Evolutionary conservation across 2,113 vertebrate genomes (phyloP), one percentile per base, ranked within the genome.

Genomic region (Empidonax alnorum): DNA sequence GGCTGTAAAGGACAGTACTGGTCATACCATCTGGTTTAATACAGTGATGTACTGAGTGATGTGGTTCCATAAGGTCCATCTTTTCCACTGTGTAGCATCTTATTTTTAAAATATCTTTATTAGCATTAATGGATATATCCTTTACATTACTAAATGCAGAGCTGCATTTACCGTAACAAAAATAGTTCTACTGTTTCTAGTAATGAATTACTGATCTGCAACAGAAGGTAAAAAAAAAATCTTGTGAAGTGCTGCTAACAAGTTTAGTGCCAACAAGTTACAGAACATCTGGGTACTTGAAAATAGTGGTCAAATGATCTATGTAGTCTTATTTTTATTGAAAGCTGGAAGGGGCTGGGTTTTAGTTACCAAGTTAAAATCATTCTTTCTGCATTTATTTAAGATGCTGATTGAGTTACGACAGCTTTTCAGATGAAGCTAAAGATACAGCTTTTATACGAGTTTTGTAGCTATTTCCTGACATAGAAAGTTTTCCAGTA

Each of bases 21-120:
- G 56, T 83, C 90, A 90, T 24, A 72, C 65, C 90, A 90, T 84
- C 78, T 95, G 82, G 30, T 44, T 76, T 87, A 74, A 89, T 37
- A 47, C 37, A 89, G 53, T 42, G 52, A 90, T 52, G 65, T n/a
- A 53, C 10, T 35, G 19, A 69, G 42, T 0, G 2, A 68, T 33
- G 42, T 24, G 68, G 13, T 87, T 90, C 68, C 39, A 19, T 12
- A 84, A 65, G 24, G 24, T 31, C 42, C 35, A 5, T 24, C 7
- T 67, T 42, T 84, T 12, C 6, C 50, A 63, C 35, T 71, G 19
- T 21, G 17, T 11, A 61, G 7, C 21, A 53, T 61, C 33, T 44
- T 63, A 42, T 24, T 87, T 84, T 71, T 84, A 6, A 72, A 87
- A 53, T 44, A 52, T 14, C 37, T 56, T 8, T 16, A 52, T 13